These are phyloP conservation scores for Willisornis vidua DNA, from an alignment of 2,113 vertebrate species.

Conservation along the genomic window DNA sequence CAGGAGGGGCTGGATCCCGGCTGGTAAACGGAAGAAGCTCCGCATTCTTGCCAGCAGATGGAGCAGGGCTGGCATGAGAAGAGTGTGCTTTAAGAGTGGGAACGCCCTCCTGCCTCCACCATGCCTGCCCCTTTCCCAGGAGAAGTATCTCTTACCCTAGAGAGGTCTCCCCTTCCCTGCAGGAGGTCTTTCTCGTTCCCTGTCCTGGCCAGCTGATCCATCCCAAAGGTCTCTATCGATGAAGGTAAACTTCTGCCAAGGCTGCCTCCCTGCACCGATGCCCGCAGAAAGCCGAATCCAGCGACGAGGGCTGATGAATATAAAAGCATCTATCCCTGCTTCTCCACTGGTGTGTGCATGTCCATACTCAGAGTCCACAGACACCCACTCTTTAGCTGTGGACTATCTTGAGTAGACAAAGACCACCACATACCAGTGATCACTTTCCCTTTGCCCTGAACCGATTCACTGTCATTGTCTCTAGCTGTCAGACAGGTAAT, in stretches of 20 bases:
- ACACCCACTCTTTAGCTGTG: neutral
- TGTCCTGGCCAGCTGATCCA: neutral
- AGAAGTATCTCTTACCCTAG: neutral
- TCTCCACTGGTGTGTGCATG: neutral
- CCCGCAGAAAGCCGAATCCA: neutral
- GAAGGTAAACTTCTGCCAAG: neutral
- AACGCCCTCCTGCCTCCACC: neutral
- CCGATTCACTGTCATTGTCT: neutral
- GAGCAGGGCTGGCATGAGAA: slow-evolving; percentile 29
- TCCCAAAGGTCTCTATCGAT: neutral
- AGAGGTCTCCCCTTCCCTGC: neutral
- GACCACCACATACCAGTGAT: neutral
- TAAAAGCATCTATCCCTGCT: neutral
- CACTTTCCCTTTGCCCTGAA: neutral
- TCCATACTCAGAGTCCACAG: neutral
- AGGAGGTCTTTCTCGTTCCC: neutral
- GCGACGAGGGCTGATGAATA: neutral
- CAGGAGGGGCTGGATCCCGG: neutral
- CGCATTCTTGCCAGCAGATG: slow-evolving; percentile 24
- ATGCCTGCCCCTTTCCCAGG: neutral
- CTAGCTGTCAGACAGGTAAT: neutral
- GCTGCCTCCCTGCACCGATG: neutral
- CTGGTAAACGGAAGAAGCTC: neutral
- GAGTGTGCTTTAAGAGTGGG: neutral
- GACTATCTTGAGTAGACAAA: neutral